Percentiles rank a stretch among this genome's conserved stretches.
Conservation (phyloP, 2,888 invertebrate species). For the Lithophane socia region DNA sequence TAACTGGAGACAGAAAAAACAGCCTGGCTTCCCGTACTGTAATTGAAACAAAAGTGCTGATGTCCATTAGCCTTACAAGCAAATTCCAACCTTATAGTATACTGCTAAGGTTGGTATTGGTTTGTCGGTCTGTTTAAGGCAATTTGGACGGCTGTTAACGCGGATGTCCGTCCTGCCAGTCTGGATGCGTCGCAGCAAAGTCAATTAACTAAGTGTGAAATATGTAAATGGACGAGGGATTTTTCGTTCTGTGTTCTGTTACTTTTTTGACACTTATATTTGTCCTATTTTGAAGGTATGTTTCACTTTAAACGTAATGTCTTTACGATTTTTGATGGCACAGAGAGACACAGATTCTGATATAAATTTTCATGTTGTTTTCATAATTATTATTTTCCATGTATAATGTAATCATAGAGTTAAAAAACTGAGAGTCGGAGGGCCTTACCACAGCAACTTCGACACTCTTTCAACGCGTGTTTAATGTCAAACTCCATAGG, state of each 20-base stretch:
- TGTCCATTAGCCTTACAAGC: conserved; percentile 45
- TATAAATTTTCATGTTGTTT: too few species aligned
- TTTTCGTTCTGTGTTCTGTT: conserved; percentile 46
- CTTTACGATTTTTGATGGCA: neutral
- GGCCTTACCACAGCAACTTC: too few species aligned
- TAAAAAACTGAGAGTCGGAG: too few species aligned
- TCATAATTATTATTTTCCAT: too few species aligned
- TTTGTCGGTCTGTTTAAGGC: conserved; percentile 39
- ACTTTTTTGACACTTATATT: conserved; percentile 38
- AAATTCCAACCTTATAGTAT: conserved; percentile 26
- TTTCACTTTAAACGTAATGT: conserved; percentile 1
- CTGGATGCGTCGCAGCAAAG: conserved; percentile 73
- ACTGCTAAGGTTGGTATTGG: conserved; percentile 19
- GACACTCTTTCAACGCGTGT: too few species aligned
- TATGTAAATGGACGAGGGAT: conserved; percentile 75
- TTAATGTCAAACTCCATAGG: too few species aligned
- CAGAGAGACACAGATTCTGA: too few species aligned
- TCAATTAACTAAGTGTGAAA: conserved; percentile 83
- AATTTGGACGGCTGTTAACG: conserved; percentile 68
- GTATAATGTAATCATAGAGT: neutral
- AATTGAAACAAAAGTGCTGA: conserved; percentile 74
- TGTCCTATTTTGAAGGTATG: neutral
- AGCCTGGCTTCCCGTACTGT: conserved; percentile 65
- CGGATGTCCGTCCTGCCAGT: conserved; percentile 71
- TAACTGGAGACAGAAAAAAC: conserved; percentile 67